phyloP scores from a whole-genome alignment of 2,888 invertebrate genomes.

The Sclerodermus sp. region DNA sequence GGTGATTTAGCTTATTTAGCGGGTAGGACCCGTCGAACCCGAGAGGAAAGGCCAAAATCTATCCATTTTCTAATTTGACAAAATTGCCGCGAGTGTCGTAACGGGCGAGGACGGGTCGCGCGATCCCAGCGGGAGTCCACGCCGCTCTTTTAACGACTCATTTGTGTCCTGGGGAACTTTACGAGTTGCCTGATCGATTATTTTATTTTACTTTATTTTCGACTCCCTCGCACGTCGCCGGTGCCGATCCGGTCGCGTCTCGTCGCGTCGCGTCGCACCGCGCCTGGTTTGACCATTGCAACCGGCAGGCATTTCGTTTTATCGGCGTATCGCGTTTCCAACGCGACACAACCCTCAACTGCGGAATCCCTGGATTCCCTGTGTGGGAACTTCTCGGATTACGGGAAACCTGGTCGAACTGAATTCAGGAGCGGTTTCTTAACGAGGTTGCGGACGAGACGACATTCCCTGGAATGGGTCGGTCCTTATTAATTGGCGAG shows the following conservation, averaged over 20 bases:
- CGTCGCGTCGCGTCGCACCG: too few relatives aligned
- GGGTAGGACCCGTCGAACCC: too few relatives aligned
- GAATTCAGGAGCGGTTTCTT: too few relatives aligned
- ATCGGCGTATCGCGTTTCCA: constrained; percentile 35
- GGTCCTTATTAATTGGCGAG: too few relatives aligned
- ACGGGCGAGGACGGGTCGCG: constrained; percentile 26
- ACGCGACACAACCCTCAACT: constrained; percentile 19
- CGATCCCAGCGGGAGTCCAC: constrained; percentile 38
- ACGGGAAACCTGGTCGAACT: constrained; percentile 8
- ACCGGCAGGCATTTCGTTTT: constrained; percentile 24
- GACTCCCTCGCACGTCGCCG: constrained; percentile 19
- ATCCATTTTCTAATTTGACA: too few relatives aligned
- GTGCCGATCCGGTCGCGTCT: too few relatives aligned
- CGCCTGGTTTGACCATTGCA: too few relatives aligned
- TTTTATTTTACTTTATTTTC: constrained; percentile 44
- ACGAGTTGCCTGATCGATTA: constrained; percentile 47
- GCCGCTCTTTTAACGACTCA: constrained; percentile 49
- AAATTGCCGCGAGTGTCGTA: constrained; percentile 5
- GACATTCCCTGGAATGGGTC: too few relatives aligned
- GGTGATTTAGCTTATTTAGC: too few relatives aligned
- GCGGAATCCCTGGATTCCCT: constrained; percentile 13
- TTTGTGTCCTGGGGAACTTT: constrained; percentile 43
- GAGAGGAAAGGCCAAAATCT: too few relatives aligned
- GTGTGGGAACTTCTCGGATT: constrained; percentile 12
- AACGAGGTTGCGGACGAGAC: neutral